Percentiles rank a stretch among this genome's conserved stretches.
phyloP scores from a whole-genome alignment of 2,888 invertebrate species.

The Lamproptera curius region DNA sequence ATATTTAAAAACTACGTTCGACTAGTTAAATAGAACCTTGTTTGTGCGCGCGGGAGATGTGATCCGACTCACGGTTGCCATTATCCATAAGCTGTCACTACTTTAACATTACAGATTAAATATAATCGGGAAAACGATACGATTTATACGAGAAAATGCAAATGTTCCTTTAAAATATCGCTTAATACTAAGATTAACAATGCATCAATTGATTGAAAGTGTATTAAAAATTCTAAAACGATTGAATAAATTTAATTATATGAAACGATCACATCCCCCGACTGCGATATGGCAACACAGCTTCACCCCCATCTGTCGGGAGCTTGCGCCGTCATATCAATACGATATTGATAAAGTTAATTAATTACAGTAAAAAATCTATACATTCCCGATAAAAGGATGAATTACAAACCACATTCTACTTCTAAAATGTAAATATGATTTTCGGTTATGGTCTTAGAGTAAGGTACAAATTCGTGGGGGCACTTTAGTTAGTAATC shows the following conservation, averaged over 20 bases:
- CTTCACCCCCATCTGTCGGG: constrained; percentile 16
- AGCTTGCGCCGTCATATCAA: constrained; percentile 31
- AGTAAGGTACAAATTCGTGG: constrained; percentile 67
- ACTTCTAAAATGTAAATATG: constrained; percentile 63
- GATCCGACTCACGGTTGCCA: constrained; percentile 23
- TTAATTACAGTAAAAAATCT: constrained; percentile 44
- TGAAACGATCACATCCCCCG: constrained; percentile 12
- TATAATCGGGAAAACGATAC: neutral
- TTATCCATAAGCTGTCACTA: neutral
- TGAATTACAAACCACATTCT: constrained; percentile 49
- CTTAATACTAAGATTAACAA: neutral
- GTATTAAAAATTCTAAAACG: neutral
- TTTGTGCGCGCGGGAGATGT: constrained; percentile 30
- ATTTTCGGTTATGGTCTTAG: constrained; percentile 56
- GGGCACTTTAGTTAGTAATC: constrained; percentile 56
- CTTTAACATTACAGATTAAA: neutral
- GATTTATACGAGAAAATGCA: neutral
- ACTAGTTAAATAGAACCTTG: constrained; percentile 38
- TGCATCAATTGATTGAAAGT: neutral
- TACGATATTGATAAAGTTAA: constrained; percentile 23
- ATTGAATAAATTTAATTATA: neutral
- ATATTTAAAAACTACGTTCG: constrained; percentile 51
- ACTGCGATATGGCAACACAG: constrained; percentile 9
- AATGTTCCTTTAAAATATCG: neutral
- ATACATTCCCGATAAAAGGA: constrained; percentile 47